These are phyloP conservation scores for Pemphigus obesinymphae DNA, from an alignment of 1,140 invertebrate species.

Conservation along the genomic window DNA sequence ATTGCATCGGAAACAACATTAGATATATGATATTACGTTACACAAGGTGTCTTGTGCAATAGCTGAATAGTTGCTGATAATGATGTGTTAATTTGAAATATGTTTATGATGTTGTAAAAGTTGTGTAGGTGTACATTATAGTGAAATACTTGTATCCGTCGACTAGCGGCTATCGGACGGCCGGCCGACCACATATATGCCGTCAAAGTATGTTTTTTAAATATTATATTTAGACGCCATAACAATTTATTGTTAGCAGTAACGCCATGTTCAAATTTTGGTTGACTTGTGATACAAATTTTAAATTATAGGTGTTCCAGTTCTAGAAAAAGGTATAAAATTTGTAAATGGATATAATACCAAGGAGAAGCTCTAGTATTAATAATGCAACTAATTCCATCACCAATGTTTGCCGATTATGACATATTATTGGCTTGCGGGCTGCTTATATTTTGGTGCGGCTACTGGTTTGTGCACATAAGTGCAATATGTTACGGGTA, in stretches of 20 bases:
- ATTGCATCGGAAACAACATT: too few species aligned
- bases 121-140: too few species aligned
- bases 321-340: background rate
- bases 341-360: background rate
- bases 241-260: background rate
- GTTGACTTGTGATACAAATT: background rate
- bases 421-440: conserved; percentile 26
- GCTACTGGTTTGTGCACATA: conserved; percentile 21
- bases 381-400: background rate
- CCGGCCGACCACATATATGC: background rate
- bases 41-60: too few species aligned
- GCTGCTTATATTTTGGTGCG: background rate
- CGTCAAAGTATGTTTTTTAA: background rate
- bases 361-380: background rate
- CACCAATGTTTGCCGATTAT: conserved; percentile 8
- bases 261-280: background rate
- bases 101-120: too few species aligned
- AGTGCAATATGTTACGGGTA: conserved; percentile 24
- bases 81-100: too few species aligned
- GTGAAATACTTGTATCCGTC: too few species aligned
- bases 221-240: too few species aligned
- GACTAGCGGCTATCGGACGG: background rate
- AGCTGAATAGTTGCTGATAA: too few species aligned
- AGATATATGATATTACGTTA: too few species aligned
- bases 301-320: background rate